A percentile compares a stretch with the other conserved stretches of the same genome.
phyloP scores from a whole-genome alignment of 2,113 vertebrate species.

The Campylorhamphus procurvoides region DNA sequence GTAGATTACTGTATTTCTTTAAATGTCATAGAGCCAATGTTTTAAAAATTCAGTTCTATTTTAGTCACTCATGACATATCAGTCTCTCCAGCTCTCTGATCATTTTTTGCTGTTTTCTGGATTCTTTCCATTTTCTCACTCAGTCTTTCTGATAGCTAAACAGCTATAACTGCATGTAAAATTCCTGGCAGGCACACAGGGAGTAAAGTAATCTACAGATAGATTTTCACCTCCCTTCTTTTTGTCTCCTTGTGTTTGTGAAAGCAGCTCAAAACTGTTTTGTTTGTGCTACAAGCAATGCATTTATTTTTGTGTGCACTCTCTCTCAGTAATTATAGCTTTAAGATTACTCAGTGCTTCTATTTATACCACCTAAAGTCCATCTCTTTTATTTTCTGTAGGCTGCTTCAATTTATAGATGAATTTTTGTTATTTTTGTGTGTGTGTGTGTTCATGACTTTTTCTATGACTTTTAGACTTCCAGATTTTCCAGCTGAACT shows the following conservation, averaged over 20 bases:
- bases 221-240: background rate
- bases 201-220: background rate
- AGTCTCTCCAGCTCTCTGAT: conserved; percentile 1
- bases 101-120: background rate
- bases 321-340: background rate
- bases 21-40: conserved; percentile 22
- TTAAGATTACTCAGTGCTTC: background rate
- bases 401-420: background rate
- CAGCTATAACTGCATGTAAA: background rate
- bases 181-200: background rate
- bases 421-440: background rate
- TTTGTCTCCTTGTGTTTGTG: background rate
- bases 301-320: background rate
- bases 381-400: background rate
- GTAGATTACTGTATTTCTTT: conserved; percentile 3
- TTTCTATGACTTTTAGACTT: background rate
- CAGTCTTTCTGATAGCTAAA: background rate
- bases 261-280: background rate
- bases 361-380: background rate
- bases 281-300: background rate
- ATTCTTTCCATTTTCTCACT: conserved; percentile 1
- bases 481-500: background rate
- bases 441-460: background rate
- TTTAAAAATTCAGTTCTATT: conserved; percentile 53
- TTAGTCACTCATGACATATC: background rate